These are phyloP conservation scores for Zaprionus davidi DNA, from an alignment of 1,140 invertebrate genomes.

Conservation along the genomic window DNA sequence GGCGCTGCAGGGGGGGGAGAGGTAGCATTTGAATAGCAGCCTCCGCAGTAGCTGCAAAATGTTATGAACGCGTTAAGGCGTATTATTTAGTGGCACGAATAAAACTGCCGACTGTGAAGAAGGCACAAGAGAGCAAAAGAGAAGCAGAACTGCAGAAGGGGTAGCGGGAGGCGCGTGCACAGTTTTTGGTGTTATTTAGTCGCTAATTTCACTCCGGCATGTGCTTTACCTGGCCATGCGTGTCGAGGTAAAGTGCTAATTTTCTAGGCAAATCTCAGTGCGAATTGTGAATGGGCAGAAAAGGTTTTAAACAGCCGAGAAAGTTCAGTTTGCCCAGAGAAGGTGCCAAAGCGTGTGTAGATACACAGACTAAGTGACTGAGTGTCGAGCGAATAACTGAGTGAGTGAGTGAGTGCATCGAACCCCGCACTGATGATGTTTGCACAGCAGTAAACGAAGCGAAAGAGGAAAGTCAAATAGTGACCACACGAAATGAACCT, in stretches of 20 bases:
- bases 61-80: slow-evolving; percentile 50
- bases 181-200: slow-evolving; percentile 34
- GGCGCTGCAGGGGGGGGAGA: background rate
- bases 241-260: slow-evolving; percentile 44
- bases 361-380: slow-evolving; percentile 9
- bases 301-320: slow-evolving; percentile 33
- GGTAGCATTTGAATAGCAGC: slow-evolving; percentile 39
- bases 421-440: slow-evolving; percentile 7
- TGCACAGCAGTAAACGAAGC: slow-evolving; percentile 3
- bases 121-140: background rate
- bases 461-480: slow-evolving; percentile 9
- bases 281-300: slow-evolving; percentile 19
- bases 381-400: background rate
- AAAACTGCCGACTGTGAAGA: slow-evolving; percentile 12
- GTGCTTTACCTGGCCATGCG: slow-evolving; percentile 28
- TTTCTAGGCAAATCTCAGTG: slow-evolving; percentile 21
- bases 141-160: background rate
- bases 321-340: slow-evolving; percentile 35
- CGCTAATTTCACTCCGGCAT: slow-evolving; percentile 48
- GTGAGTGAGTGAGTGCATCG: slow-evolving; percentile 19
- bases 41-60: slow-evolving; percentile 41
- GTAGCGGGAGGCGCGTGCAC: background rate
- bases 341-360: slow-evolving; percentile 32
- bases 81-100: slow-evolving; percentile 51
- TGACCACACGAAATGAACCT: slow-evolving; percentile 12